phyloP scores from a whole-genome alignment of 2,888 invertebrate genomes.

The Fragum whitleyi region DNA sequence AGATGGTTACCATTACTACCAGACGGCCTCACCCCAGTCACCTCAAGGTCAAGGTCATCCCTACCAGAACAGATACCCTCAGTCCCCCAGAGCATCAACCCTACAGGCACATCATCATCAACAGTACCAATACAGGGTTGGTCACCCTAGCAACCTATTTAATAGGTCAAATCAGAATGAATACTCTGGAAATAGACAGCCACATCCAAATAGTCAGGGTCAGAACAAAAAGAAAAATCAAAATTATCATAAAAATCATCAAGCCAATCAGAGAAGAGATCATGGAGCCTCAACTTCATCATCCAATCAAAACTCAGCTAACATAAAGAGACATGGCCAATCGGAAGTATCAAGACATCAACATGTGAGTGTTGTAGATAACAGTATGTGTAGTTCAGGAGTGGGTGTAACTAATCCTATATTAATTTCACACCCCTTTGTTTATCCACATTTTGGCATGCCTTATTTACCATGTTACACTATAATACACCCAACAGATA shows the following conservation, averaged over 20 bases:
- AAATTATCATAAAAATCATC: slow-evolving; percentile 20
- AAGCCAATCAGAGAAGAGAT: slow-evolving; percentile 40
- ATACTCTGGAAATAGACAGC: slow-evolving; percentile 14
- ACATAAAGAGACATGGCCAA: slow-evolving; percentile 18
- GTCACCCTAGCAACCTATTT: slow-evolving; percentile 26
- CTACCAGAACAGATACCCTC: slow-evolving; percentile 20
- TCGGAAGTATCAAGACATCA: slow-evolving; percentile 26
- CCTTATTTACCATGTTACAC: not conserved
- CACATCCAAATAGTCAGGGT: slow-evolving; percentile 18
- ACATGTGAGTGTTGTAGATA: slow-evolving; percentile 19
- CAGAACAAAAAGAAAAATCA: slow-evolving; percentile 15
- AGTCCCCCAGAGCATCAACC: slow-evolving; percentile 16
- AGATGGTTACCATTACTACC: slow-evolving; percentile 20
- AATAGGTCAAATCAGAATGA: slow-evolving; percentile 46
- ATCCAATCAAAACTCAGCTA: slow-evolving; percentile 28
- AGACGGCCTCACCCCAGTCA: slow-evolving; percentile 17
- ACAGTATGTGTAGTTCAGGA: slow-evolving; percentile 14
- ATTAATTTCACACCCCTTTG: not conserved
- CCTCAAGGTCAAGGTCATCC: slow-evolving; percentile 29
- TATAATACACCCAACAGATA: slow-evolving; percentile 1
- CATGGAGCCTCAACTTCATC: slow-evolving; percentile 19
- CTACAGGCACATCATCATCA: slow-evolving; percentile 17
- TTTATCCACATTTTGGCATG: slow-evolving; percentile 12
- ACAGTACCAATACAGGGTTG: not conserved
- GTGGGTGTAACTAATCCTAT: slow-evolving; percentile 22